Evolutionary conservation across 2,113 vertebrate genomes (phyloP).

Genomic region (Festucalex cinctus): DNA sequence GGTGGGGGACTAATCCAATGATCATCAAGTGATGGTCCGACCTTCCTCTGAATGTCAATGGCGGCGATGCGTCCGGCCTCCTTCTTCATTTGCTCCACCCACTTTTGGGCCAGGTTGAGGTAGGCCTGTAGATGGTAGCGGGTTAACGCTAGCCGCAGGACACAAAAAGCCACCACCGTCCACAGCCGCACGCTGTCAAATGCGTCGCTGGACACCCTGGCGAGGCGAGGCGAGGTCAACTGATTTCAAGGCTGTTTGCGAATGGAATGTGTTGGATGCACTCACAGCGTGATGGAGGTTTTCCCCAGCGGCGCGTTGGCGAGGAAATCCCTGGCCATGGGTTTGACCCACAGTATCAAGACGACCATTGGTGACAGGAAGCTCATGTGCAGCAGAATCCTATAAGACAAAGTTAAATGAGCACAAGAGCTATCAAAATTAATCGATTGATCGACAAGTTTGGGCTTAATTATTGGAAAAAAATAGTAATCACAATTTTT

Average conservation of each 20-base stretch:
- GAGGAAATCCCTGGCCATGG: conserved; percentile 87
- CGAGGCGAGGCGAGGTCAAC: not conserved
- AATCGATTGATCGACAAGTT: too few relatives aligned
- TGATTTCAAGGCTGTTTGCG: not conserved
- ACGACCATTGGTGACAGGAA: conserved; percentile 86
- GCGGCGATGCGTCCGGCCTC: conserved; percentile 85
- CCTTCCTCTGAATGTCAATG: conserved; percentile 89
- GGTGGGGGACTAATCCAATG: not conserved
- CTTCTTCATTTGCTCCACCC: conserved; percentile 85
- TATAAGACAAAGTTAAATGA: conserved; percentile 33
- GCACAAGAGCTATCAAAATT: too few relatives aligned
- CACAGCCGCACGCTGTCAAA: conserved; percentile 86
- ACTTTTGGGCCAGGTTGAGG: conserved; percentile 84
- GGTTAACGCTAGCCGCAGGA: conserved; percentile 76
- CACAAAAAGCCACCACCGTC: conserved; percentile 77
- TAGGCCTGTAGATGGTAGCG: conserved; percentile 92
- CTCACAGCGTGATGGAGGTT: conserved; percentile 79
- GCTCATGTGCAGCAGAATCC: conserved; percentile 82
- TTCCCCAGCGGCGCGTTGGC: conserved; percentile 79
- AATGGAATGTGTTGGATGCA: not conserved
- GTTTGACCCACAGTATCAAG: conserved; percentile 86
- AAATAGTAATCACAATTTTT: too few relatives aligned
- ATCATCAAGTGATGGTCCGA: conserved; percentile 34
- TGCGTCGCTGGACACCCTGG: conserved; percentile 78
- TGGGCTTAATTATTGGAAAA: too few relatives aligned